Evolutionary conservation across 2,113 vertebrate genomes (phyloP).

Genomic region (Isichthys henryi): DNA sequence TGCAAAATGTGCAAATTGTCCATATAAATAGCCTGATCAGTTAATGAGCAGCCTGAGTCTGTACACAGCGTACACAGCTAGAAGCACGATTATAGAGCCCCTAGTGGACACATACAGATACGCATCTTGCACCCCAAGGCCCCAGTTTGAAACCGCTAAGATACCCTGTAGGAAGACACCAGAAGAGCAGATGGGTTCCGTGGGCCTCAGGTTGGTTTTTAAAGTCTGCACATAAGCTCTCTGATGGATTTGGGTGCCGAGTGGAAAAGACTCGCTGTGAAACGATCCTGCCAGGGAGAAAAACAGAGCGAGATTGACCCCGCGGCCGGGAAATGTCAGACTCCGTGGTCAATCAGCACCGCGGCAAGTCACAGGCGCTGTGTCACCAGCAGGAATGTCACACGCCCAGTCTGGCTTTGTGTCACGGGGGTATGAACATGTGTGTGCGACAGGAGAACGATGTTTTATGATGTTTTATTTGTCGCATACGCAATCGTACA

Average conservation of each 20-base stretch:
- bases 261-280: not conserved
- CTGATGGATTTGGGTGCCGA: constrained; percentile 6
- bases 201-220: not conserved
- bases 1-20: not conserved
- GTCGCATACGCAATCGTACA: not conserved
- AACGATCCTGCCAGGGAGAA: not conserved
- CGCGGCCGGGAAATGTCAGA: not conserved
- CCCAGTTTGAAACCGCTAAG: not conserved
- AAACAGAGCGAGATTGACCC: not conserved
- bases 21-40: not conserved
- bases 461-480: not conserved
- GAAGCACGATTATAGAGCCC: not conserved
- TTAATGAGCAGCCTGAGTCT: not conserved
- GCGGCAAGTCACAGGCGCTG: not conserved
- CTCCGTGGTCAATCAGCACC: not conserved
- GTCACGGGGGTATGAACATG: constrained; percentile 10
- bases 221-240: constrained; percentile 1
- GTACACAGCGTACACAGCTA: not conserved
- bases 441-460: not conserved
- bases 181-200: not conserved
- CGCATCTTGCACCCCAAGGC: not conserved
- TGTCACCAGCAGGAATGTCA: not conserved
- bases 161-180: not conserved
- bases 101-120: not conserved
- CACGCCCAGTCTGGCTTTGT: not conserved